These are phyloP conservation scores for Celastrina argiolus DNA, from an alignment of 2,888 invertebrate species.

Conservation along the genomic window DNA sequence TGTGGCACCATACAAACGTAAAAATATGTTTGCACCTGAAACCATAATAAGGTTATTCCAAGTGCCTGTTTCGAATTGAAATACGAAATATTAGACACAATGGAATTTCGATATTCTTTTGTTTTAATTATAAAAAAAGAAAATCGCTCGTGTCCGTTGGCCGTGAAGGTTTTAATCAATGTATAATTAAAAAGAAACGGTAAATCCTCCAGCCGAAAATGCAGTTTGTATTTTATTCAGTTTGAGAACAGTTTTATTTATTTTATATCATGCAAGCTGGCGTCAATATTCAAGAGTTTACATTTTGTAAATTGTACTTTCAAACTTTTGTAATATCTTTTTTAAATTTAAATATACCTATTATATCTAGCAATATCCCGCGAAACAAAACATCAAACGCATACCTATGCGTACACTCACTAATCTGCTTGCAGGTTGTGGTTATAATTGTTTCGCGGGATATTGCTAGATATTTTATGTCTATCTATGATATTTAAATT, in stretches of 20 bases:
- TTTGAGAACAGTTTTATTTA: neutral
- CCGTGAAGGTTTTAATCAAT: conserved; percentile 30
- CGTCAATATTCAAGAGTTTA: too few relatives aligned
- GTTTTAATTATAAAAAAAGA: conserved; percentile 20
- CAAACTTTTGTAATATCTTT: neutral
- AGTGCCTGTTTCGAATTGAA: neutral
- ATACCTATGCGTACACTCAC: too few relatives aligned
- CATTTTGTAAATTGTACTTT: too few relatives aligned
- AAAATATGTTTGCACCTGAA: neutral
- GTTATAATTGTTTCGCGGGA: too few relatives aligned
- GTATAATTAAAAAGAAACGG: conserved; percentile 1
- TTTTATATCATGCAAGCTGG: neutral
- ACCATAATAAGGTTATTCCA: neutral
- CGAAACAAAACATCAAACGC: too few relatives aligned
- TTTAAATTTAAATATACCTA: too few relatives aligned
- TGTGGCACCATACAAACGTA: neutral
- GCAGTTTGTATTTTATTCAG: neutral
- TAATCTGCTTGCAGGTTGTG: too few relatives aligned
- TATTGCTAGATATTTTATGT: too few relatives aligned
- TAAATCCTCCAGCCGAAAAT: conserved; percentile 11
- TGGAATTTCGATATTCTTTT: conserved; percentile 18
- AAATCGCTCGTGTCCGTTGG: conserved; percentile 18
- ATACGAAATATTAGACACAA: neutral
- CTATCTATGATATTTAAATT: too few relatives aligned
- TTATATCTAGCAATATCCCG: too few relatives aligned